Conservation (phyloP, 2,888 invertebrate genomes). For the Acrobasis suavella region DNA sequence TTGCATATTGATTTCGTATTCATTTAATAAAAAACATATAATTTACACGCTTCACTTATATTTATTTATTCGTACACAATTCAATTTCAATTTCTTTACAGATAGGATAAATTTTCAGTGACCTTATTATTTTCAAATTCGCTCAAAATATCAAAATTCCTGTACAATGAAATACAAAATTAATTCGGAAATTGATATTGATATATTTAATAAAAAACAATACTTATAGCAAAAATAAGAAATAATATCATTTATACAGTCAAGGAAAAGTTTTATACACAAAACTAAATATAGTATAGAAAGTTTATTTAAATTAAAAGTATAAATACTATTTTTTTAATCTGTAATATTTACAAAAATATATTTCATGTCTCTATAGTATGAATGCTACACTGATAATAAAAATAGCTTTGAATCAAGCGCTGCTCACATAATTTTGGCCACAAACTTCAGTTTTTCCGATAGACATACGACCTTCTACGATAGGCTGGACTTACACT, state of each 20-base stretch:
- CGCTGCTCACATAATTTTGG: too few relatives aligned
- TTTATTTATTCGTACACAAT: neutral
- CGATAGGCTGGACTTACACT: too few relatives aligned
- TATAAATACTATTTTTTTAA: neutral
- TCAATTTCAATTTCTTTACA: neutral
- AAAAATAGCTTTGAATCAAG: too few relatives aligned
- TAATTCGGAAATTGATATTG: neutral
- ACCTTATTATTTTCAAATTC: neutral
- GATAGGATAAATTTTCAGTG: neutral
- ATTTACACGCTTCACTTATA: neutral
- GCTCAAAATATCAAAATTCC: neutral
- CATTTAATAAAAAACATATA: neutral
- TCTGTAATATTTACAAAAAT: constrained; percentile 15
- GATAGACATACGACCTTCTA: too few relatives aligned
- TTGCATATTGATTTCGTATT: neutral
- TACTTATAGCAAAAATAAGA: neutral
- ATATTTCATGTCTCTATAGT: constrained; percentile 2
- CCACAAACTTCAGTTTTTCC: too few relatives aligned
- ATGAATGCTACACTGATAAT: neutral
- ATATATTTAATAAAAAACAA: neutral
- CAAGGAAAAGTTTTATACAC: neutral
- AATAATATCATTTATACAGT: constrained; percentile 5
- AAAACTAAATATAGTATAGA: neutral
- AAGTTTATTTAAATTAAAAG: neutral
- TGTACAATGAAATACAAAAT: neutral